A percentile compares a stretch with the other conserved stretches of the same genome.
Evolutionary conservation across 2,888 invertebrate genomes (phyloP).

Genomic region (Campoletis raptor): DNA sequence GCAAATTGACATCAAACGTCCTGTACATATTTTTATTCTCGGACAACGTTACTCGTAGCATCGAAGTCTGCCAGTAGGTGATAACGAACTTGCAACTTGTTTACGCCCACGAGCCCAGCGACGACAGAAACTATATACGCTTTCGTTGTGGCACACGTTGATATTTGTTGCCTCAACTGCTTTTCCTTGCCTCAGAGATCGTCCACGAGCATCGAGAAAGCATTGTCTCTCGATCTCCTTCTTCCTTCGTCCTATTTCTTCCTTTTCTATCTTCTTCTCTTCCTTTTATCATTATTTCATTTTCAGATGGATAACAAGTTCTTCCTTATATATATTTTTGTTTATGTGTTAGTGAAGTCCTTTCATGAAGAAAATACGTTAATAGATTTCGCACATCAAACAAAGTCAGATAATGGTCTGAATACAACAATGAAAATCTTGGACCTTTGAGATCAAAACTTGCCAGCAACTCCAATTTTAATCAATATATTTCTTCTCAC

Average conservation of each 20-base stretch:
- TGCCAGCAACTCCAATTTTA: not conserved
- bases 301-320: constrained; percentile 59
- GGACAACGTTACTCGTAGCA: constrained; percentile 53
- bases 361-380: constrained; percentile 30
- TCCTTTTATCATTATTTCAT: constrained; percentile 60
- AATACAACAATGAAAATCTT: constrained; percentile 26
- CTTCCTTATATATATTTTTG: constrained; percentile 1
- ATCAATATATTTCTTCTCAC: constrained; percentile 4
- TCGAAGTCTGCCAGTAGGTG: constrained; percentile 64
- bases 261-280: constrained; percentile 16
- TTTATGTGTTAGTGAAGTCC: not conserved
- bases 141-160: constrained; percentile 42
- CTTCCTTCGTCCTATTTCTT: constrained; percentile 48
- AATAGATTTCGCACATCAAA: not conserved
- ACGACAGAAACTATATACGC: constrained; percentile 30
- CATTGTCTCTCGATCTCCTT: constrained; percentile 67
- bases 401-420: constrained; percentile 5
- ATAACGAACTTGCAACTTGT: constrained; percentile 72
- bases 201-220: constrained; percentile 26
- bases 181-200: constrained; percentile 18
- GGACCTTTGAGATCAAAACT: not conserved
- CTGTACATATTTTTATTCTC: not conserved
- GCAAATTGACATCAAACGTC: not conserved
- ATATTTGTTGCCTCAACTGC: constrained; percentile 45
- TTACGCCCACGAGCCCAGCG: constrained; percentile 57